These are phyloP conservation scores for Apus apus DNA, from an alignment of 2,113 vertebrate species.

Conservation along the genomic window DNA sequence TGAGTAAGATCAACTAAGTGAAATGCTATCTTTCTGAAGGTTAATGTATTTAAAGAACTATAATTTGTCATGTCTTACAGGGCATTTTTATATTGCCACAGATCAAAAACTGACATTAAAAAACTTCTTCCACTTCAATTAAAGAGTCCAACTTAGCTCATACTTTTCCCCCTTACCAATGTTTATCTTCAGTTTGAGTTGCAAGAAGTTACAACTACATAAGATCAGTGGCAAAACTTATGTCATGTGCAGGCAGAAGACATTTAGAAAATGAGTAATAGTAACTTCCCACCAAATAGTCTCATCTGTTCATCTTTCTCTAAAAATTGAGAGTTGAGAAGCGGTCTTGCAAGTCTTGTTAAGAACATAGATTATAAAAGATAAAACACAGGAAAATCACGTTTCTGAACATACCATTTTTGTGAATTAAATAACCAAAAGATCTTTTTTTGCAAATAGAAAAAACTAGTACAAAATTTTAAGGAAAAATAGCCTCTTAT, in stretches of 20 bases:
- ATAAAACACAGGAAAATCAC: not conserved
- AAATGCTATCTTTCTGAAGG: not conserved
- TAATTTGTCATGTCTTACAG: not conserved
- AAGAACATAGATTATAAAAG: not conserved
- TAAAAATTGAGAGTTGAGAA: not conserved
- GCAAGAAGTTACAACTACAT: not conserved
- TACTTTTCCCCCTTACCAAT: not conserved
- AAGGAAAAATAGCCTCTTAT: not conserved
- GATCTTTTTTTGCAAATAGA: not conserved
- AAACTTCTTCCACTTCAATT: not conserved
- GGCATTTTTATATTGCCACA: not conserved
- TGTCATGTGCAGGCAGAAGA: not conserved
- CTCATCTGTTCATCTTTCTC: not conserved
- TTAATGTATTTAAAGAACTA: not conserved
- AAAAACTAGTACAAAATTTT: rapidly evolving
- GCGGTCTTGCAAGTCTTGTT: not conserved
- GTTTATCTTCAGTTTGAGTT: not conserved
- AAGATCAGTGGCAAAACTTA: not conserved
- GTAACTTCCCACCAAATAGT: not conserved
- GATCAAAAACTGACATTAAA: not conserved
- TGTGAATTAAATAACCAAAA: not conserved
- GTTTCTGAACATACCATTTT: not conserved
- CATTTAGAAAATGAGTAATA: not conserved
- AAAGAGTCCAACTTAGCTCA: not conserved
- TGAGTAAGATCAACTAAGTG: not conserved